Evolutionary conservation across 2,888 invertebrate genomes (phyloP), one percentile per base, ranked within the genome.

Genomic region (Bugula neritina): DNA sequence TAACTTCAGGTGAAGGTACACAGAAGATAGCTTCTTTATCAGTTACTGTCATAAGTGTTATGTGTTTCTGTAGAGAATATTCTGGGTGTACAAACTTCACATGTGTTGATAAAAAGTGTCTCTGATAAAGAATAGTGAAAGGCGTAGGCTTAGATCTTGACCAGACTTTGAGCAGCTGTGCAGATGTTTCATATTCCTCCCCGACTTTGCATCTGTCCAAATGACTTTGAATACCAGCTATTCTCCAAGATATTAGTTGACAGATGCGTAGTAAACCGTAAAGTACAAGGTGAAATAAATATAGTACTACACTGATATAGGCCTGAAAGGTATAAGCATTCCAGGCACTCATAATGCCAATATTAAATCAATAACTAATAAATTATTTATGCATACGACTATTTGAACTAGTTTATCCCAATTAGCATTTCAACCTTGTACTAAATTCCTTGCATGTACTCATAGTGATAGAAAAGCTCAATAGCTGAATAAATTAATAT

Each of bases 31-130:
- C 55, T 17, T 55, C 23, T 23, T 55, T 25, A 55, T 55, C 25
- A 23, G 55, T 55, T 17, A 55, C 55, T 5, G 55, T 55, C 55
- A 55, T 55, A 5, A 55, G 55, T 23, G 55, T 55, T 13, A 55
- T 25, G 55, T 55, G 55, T 55, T 55, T 55, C 55, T 55, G 55
- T 25, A 55, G n/a, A n/a, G 55, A 10, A 55, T 55, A 55, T 25
- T 55, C 55, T 5, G 55, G 55, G 55, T 55, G 55, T 55, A 55
- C 55, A 55, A 23, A 25, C 21, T 55, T 23, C 3, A 5, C 55
- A n/a, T 55, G 55, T 55, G 55, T 25, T 43, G 43, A 10, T 43
- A 43, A 10, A 17, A 43, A 43, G 43, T 43, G 43, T 43, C 43
- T 43, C 43, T 5, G 5, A 23, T 55, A 17, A n/a, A 55, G 55